A percentile compares a stretch with the other conserved stretches of the same genome.
Evolutionary conservation across 2,888 invertebrate genomes (phyloP).

Genomic region (Macrophya alboannulata): DNA sequence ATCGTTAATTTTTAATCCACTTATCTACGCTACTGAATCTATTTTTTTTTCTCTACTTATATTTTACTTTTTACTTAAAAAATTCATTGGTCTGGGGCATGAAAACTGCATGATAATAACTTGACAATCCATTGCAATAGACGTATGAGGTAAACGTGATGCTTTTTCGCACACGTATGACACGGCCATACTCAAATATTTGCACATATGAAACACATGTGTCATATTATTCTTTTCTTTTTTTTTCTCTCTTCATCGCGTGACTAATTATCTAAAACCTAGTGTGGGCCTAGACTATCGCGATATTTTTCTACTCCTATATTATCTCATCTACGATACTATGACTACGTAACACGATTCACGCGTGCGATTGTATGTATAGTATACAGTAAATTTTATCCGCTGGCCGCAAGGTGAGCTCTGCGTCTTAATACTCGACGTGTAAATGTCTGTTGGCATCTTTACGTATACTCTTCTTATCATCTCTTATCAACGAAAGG

Average conservation of each 20-base stretch:
- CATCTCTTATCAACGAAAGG: conserved; percentile 40
- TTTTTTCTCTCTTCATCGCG: background rate
- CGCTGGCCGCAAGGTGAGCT: background rate
- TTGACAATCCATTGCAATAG: background rate
- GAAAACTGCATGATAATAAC: conserved; percentile 17
- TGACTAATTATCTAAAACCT: background rate
- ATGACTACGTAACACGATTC: background rate
- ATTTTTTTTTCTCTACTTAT: background rate
- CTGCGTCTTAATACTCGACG: background rate
- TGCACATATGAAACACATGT: background rate
- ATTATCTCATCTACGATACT: conserved; percentile 3
- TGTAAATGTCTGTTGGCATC: conserved; percentile 17
- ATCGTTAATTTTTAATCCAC: background rate
- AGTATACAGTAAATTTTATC: background rate
- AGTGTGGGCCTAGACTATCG: background rate
- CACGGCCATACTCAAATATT: background rate
- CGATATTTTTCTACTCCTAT: background rate
- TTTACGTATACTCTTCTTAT: conserved; percentile 42
- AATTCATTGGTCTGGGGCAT: conserved; percentile 26
- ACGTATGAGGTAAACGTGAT: background rate
- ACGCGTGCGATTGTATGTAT: conserved; percentile 9
- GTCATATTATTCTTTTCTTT: conserved; percentile 1
- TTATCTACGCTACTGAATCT: background rate
- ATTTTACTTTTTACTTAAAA: background rate
- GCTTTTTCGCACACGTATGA: background rate